Base-by-base conservation (phyloP, 2,888 invertebrate genomes). In the Subacronicta megacephala region DNA sequence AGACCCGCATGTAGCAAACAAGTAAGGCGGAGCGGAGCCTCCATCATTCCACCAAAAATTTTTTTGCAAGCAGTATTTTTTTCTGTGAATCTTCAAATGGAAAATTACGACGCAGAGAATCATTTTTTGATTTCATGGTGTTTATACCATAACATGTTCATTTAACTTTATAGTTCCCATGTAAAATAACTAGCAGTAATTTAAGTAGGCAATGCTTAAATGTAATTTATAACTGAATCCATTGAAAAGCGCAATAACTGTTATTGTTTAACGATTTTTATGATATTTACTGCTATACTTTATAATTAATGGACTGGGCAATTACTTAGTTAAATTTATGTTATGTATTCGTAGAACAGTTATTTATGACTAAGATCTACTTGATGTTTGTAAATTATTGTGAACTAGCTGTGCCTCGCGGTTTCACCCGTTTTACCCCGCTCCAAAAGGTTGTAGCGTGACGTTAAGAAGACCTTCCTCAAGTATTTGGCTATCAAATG, bases 161-260 rank as follows among this genome's bases (percentile, higher is more conserved):
- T 44, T 56, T 23, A 40, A 40, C 6, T 62, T 44, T 33, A 62
- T 44, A 33, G 56, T 16, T 43, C 23, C 16, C 1, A 26, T 13
- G 13, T 63, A 62, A 12, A 33, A 33, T 46, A 18, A 61, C n/a
- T n/a, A 42, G 10, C 29, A 10, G 10, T 41, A 12, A 37, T 46
- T 37, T 42, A 37, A 42, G 17, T 23, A n/a, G n/a, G n/a, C n/a
- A 17, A 36, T 43, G n/a, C 7, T 18, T n/a, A 9, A n/a, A n/a
- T n/a, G n/a, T 31, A 29, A 31, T 31, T 31, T 26, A 26, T 26
- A 31, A 31, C n/a, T 31, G 31, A 31, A 4, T n/a, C n/a, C 31
- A 31, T 31, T 31, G n/a, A 31, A 7, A 26, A 18, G 41, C 5
- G 18, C 23, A 7, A 29, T 42, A 37, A 37, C 43, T 36, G 12